Percentiles rank a stretch among this genome's conserved stretches.
phyloP scores from a whole-genome alignment of 2,797 vertebrate genomes.

The Enteromius mattozi region DNA sequence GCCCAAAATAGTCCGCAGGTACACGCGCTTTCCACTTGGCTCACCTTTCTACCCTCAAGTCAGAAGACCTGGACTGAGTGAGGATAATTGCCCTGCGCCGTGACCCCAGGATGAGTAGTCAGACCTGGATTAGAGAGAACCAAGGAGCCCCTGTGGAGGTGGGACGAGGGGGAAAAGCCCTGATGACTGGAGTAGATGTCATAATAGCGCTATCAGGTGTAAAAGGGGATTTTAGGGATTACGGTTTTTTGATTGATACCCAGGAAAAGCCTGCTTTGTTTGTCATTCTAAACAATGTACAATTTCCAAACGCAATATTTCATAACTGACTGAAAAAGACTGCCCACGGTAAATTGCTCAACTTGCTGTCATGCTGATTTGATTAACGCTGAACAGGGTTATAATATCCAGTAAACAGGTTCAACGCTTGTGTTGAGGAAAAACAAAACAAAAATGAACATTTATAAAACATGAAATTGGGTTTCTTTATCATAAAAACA shows the following conservation, averaged over 20 bases:
- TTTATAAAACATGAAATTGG: too few species aligned
- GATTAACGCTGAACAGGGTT: constrained; percentile 1
- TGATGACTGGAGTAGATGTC: constrained; percentile 44
- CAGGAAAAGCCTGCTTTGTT: constrained; percentile 45
- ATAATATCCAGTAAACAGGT: neutral
- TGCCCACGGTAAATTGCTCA: constrained; percentile 26
- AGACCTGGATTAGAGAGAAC: constrained; percentile 55
- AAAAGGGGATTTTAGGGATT: constrained; percentile 53
- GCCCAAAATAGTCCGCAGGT: constrained; percentile 57
- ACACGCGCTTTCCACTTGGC: constrained; percentile 34
- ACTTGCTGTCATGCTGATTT: constrained; percentile 26
- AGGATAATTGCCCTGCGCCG: constrained; percentile 49
- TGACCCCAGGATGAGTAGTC: constrained; percentile 66
- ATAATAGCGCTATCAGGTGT: constrained; percentile 40
- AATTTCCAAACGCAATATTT: constrained; percentile 44
- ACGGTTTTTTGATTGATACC: constrained; percentile 48
- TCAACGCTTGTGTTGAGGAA: neutral
- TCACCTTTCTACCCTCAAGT: constrained; percentile 58
- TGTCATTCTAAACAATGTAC: constrained; percentile 24
- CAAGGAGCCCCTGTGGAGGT: constrained; percentile 1
- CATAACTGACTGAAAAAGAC: constrained; percentile 14
- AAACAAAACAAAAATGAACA: neutral
- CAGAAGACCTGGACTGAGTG: constrained; percentile 57
- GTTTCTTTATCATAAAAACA: constrained; percentile 2
- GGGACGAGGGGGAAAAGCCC: constrained; percentile 44